Base-by-base conservation (phyloP, 2,888 invertebrate species). In the Pimpla rufipes region DNA sequence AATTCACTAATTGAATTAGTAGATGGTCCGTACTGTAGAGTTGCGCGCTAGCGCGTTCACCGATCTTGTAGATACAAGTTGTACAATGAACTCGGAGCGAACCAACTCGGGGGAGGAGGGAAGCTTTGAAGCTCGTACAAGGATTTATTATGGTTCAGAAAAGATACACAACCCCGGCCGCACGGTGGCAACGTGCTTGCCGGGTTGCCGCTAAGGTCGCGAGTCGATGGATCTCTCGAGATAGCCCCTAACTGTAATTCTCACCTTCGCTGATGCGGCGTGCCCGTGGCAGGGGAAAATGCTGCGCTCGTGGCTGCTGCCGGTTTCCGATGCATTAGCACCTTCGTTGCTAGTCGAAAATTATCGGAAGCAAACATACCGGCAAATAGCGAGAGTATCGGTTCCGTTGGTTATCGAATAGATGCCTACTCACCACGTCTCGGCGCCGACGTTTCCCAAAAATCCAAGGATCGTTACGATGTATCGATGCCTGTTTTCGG, bases 331-430 rank as follows among this genome's bases (percentile, higher is more conserved):
- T 67, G 85, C 87, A 88, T 90, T 90, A 90, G 88, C 90, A 90
- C 90, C 89, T 90, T 52, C 59, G n/a, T 71, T 50, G 76, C 59
- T 42, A 23, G 21, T 66, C 64, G 50, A 45, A 73, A 59, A 45
- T 84, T 86, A 90, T 90, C 85, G 90, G 90, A 88, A 88, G 88
- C 85, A 90, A 90, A 90, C 83, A 90, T 81, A 83, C 84, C 67
- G 29, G 16, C 55, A n/a, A 55, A 37, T 52, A 55, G 68, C 47
- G 68, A 78, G 73, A 82, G 73, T 73, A 81, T 81, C 71, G 73
- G 77, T 74, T 68, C 68, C 62, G 77, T 76, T 79, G 62, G 59
- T 70, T 57, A 29, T 70, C 64, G 67, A 83, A 80, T 57, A 77
- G 67, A 18, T 37, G 50, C 16, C 11, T 21, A n/a, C 62, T 21